phyloP scores from a whole-genome alignment of 2,113 vertebrate species.

The Neodon shergylaensis region DNA sequence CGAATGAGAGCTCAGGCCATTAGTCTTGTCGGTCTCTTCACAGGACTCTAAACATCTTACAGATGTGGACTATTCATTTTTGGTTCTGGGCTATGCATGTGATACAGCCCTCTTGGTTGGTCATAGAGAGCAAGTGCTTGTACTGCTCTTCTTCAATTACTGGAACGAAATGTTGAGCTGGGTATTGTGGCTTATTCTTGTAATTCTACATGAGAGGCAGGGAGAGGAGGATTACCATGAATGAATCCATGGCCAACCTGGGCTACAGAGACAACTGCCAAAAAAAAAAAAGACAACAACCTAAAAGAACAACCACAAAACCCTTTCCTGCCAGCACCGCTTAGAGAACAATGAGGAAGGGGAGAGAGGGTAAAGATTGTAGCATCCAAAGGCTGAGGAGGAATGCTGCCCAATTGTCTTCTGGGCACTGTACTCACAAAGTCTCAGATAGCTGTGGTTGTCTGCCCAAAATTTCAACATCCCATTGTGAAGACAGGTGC shows the following conservation, averaged over 20 bases:
- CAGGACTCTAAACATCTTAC: background rate
- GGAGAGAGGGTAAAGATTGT: background rate
- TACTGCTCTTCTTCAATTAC: background rate
- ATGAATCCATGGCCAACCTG: background rate
- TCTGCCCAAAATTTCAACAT: background rate
- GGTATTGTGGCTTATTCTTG: background rate
- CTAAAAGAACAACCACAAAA: background rate
- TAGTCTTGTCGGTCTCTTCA: background rate
- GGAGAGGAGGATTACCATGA: background rate
- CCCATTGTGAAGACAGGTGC: no score
- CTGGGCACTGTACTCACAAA: background rate
- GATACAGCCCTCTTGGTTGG: background rate
- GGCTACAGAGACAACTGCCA: background rate
- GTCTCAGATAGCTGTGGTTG: background rate
- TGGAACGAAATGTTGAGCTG: background rate
- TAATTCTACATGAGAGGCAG: background rate
- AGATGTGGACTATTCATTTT: background rate
- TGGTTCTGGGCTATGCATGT: background rate
- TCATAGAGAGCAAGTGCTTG: background rate
- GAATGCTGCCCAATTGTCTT: no score
- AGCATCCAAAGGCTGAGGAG: background rate
- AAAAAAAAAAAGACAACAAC: background rate
- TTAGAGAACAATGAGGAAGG: no score
- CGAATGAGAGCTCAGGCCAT: background rate
- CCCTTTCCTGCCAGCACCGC: no score